A percentile compares a stretch with the other conserved stretches of the same genome.
These are phyloP conservation scores for Micromesistius poutassou DNA, from an alignment of 2,797 vertebrate species.

Conservation along the genomic window DNA sequence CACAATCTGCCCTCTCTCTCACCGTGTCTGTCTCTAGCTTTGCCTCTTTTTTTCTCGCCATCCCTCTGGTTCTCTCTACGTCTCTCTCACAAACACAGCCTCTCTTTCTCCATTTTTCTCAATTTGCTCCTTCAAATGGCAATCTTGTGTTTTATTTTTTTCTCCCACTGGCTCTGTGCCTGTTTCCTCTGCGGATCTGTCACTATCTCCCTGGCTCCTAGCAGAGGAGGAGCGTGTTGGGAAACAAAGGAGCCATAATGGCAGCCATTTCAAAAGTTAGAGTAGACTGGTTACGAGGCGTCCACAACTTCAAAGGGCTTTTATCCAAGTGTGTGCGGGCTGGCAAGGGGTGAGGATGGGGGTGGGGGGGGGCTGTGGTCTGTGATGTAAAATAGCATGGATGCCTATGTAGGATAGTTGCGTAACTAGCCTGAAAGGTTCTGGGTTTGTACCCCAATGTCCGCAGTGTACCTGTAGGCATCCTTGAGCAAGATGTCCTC, in stretches of 20 bases:
- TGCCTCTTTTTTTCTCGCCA: conserved; percentile 29
- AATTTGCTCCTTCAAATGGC: conserved; percentile 55
- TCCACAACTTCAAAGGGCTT: conserved; percentile 1
- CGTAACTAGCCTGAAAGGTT: neutral
- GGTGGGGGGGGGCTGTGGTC: neutral
- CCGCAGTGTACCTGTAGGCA: neutral
- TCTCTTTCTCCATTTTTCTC: conserved; percentile 27
- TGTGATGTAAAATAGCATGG: neutral
- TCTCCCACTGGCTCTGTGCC: conserved; percentile 22
- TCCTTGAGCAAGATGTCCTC: neutral
- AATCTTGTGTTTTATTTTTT: conserved; percentile 27
- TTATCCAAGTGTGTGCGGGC: neutral
- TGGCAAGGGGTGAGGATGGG: neutral
- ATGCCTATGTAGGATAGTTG: neutral
- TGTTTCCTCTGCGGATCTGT: conserved; percentile 37
- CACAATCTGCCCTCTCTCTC: conserved; percentile 18
- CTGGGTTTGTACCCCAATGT: neutral
- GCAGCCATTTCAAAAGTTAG: neutral
- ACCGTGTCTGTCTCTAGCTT: conserved; percentile 25
- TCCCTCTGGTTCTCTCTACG: conserved; percentile 14
- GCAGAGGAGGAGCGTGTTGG: neutral
- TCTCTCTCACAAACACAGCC: neutral
- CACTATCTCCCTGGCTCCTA: conserved; percentile 32
- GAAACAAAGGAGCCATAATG: conserved; percentile 1
- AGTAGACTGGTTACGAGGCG: neutral